A percentile compares a stretch with the other conserved stretches of the same genome.
Conservation (phyloP, 1,140 invertebrate species). For the Drosophila burlai region DNA sequence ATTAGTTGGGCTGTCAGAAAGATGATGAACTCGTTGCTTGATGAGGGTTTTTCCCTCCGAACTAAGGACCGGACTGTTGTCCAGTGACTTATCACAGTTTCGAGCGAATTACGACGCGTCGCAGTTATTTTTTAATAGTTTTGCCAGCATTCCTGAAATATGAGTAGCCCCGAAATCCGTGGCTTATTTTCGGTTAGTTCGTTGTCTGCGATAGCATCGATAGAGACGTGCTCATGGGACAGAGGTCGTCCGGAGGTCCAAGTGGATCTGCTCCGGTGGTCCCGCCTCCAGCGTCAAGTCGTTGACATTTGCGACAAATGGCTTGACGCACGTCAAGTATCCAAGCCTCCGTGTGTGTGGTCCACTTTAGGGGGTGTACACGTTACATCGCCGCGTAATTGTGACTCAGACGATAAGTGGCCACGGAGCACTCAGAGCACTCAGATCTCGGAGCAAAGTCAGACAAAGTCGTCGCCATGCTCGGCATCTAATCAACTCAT, state of each 20-base stretch:
- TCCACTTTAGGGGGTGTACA: constrained; percentile 68
- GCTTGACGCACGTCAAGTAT: constrained; percentile 76
- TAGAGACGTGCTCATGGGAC: constrained; percentile 66
- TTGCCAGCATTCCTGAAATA: constrained; percentile 80
- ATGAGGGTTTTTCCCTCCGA: constrained; percentile 73
- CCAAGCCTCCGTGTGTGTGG: constrained; percentile 55
- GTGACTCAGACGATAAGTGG: constrained; percentile 40
- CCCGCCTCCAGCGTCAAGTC: constrained; percentile 73
- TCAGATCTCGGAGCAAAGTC: constrained; percentile 11
- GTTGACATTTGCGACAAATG: constrained; percentile 82
- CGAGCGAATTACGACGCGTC: constrained; percentile 77
- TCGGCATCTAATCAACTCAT: constrained; percentile 70
- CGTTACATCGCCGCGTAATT: constrained; percentile 55
- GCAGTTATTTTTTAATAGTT: constrained; percentile 74
- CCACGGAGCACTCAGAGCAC: constrained; percentile 1
- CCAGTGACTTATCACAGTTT: constrained; percentile 82
- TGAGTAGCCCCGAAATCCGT: constrained; percentile 58
- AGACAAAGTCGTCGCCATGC: constrained; percentile 23
- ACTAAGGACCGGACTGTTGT: constrained; percentile 49
- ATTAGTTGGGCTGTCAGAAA: constrained; percentile 85
- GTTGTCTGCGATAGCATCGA: constrained; percentile 66
- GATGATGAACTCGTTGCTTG: constrained; percentile 85
- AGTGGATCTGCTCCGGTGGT: constrained; percentile 51
- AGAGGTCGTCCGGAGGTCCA: constrained; percentile 29
- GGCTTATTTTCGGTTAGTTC: constrained; percentile 56